A percentile compares a stretch with the other conserved stretches of the same genome.
phyloP scores from a whole-genome alignment of 92 coral and sea anemone species.

The Bergia puertoricense region DNA sequence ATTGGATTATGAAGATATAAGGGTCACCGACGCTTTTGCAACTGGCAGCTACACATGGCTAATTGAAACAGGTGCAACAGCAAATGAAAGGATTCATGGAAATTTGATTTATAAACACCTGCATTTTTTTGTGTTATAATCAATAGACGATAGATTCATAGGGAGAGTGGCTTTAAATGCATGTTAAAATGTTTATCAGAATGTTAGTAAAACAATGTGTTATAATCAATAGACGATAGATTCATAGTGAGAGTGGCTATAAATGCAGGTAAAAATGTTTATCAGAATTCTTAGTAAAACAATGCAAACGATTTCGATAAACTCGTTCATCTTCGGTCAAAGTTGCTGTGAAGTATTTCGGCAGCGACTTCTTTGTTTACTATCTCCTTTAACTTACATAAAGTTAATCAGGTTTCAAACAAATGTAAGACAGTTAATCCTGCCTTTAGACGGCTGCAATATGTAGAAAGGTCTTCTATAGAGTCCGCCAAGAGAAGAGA shows the following conservation, averaged over 20 bases:
- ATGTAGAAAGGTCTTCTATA: not conserved
- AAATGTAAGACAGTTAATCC: not conserved
- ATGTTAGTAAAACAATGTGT: not conserved
- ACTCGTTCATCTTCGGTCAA: not conserved
- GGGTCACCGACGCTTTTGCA: not conserved
- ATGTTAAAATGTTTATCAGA: no score
- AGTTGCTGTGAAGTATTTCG: not conserved
- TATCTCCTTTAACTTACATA: not conserved
- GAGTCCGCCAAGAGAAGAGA: not conserved
- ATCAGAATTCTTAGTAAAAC: not conserved
- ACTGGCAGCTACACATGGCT: not conserved
- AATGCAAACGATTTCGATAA: conserved; percentile 6
- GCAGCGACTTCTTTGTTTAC: no score
- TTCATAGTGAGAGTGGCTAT: not conserved
- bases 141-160: not conserved
- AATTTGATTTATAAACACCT: not conserved
- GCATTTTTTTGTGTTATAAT: not conserved
- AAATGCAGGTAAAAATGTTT: not conserved
- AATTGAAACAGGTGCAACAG: not conserved
- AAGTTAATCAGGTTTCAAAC: not conserved
- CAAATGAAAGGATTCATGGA: not conserved
- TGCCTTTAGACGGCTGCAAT: not conserved
- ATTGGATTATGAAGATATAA: not conserved
- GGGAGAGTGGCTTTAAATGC: no score
- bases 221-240: not conserved